Conservation (phyloP, 2,797 vertebrate genomes). For the Xenops minutus region DNA sequence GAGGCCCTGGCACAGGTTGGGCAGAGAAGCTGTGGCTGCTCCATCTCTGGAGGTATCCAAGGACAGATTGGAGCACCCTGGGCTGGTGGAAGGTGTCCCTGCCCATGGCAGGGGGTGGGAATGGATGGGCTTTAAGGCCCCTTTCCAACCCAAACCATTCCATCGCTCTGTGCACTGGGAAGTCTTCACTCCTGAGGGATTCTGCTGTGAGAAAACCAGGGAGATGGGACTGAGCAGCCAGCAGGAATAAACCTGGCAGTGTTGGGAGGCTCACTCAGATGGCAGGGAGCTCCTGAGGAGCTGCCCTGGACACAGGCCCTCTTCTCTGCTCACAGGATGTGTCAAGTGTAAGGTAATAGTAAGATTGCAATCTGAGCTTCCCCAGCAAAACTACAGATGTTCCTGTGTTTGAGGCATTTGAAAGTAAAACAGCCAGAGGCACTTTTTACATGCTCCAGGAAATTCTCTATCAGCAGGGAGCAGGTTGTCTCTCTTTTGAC, state of each 20-base stretch:
- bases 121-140: neutral
- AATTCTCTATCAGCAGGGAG: neutral
- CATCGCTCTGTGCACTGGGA: neutral
- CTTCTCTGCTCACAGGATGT: neutral
- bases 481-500: neutral
- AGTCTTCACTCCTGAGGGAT: neutral
- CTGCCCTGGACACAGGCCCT: neutral
- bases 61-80: neutral
- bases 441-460: neutral
- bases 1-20: too few relatives aligned
- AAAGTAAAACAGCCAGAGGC: neutral
- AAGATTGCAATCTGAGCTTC: neutral
- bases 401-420: neutral
- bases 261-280: fast-evolving
- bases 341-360: neutral
- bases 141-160: neutral
- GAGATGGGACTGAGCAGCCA: neutral
- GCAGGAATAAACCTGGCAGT: neutral
- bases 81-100: neutral
- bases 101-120: neutral
- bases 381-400: neutral
- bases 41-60: neutral
- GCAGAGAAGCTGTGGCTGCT: neutral
- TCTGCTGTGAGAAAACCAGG: neutral
- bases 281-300: neutral